Evolutionary conservation across 2,888 invertebrate genomes (phyloP).

Genomic region (Choreutis nemorana): DNA sequence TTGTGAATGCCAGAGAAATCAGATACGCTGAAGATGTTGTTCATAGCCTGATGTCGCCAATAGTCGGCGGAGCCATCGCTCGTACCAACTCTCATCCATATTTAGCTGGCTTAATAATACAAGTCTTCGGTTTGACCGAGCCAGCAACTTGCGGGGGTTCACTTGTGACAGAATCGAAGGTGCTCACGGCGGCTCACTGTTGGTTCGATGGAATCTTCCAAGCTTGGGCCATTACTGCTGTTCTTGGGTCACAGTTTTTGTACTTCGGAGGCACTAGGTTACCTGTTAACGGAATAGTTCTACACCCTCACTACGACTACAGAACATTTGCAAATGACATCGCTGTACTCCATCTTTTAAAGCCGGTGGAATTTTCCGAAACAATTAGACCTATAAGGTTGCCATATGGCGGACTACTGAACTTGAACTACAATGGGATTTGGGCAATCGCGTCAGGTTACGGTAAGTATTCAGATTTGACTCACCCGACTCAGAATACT

Average conservation of each 20-base stretch:
- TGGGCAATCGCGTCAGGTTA: constrained; percentile 35
- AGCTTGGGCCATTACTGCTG: constrained; percentile 35
- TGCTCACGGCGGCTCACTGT: constrained; percentile 48
- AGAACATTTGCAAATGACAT: constrained; percentile 40
- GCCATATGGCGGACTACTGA: constrained; percentile 21
- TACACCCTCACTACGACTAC: constrained; percentile 29
- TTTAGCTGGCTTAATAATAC: constrained; percentile 37
- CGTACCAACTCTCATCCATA: constrained; percentile 34
- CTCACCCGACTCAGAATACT: constrained; percentile 27
- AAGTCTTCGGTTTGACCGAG: constrained; percentile 23
- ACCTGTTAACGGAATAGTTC: constrained; percentile 18
- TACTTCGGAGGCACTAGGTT: constrained; percentile 39
- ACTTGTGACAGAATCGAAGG: constrained; percentile 25
- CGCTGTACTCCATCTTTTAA: constrained; percentile 33
- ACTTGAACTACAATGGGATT: constrained; percentile 22
- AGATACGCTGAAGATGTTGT: constrained; percentile 20
- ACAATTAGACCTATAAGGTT: constrained; percentile 28
- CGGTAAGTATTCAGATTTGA: constrained; percentile 36
- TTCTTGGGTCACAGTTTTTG: constrained; percentile 34
- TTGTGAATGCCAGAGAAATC: constrained; percentile 30
- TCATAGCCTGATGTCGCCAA: constrained; percentile 15
- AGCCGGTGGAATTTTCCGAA: constrained; percentile 20
- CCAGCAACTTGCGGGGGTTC: constrained; percentile 44
- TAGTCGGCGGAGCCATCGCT: constrained; percentile 39
- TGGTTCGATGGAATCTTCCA: constrained; percentile 37